A percentile compares a stretch with the other conserved stretches of the same genome.
Evolutionary conservation across 2,888 invertebrate species (phyloP).

Genomic region (Drosophila hamatofila): DNA sequence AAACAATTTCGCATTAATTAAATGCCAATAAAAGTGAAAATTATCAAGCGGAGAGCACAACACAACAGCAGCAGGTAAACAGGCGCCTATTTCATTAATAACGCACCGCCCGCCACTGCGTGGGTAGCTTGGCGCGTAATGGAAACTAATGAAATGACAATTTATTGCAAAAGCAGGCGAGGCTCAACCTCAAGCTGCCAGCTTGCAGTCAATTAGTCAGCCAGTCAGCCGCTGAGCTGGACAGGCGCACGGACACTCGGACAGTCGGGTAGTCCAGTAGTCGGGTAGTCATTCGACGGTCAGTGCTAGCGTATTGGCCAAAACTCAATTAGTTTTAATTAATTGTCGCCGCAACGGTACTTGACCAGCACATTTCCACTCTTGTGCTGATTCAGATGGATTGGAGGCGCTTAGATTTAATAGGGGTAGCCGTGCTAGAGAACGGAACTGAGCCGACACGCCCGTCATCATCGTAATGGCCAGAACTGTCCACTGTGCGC

Average conservation of each 20-base stretch:
- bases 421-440: constrained; percentile 42
- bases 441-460: constrained; percentile 30
- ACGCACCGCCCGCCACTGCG: constrained; percentile 31
- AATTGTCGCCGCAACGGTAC: constrained; percentile 68
- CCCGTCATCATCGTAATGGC: constrained; percentile 43
- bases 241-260: constrained; percentile 2
- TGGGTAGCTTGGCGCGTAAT: constrained; percentile 60
- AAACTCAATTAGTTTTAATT: constrained; percentile 77
- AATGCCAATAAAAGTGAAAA: constrained; percentile 70
- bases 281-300: constrained; percentile 16
- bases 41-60: constrained; percentile 35
- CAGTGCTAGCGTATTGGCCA: constrained; percentile 20
- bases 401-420: constrained; percentile 57
- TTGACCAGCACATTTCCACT: constrained; percentile 41
- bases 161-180: constrained; percentile 54
- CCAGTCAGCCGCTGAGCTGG: constrained; percentile 8
- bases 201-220: constrained; percentile 29
- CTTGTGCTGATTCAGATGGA: constrained; percentile 65
- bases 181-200: constrained; percentile 11
- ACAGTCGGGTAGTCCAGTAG: background rate
- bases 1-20: constrained; percentile 71
- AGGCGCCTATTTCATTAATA: constrained; percentile 50
- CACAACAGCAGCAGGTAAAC: constrained; percentile 48
- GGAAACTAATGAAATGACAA: constrained; percentile 74
- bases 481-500: constrained; percentile 5